Evolutionary conservation across 2,888 invertebrate species (phyloP).

Genomic region (Apantesis nais): DNA sequence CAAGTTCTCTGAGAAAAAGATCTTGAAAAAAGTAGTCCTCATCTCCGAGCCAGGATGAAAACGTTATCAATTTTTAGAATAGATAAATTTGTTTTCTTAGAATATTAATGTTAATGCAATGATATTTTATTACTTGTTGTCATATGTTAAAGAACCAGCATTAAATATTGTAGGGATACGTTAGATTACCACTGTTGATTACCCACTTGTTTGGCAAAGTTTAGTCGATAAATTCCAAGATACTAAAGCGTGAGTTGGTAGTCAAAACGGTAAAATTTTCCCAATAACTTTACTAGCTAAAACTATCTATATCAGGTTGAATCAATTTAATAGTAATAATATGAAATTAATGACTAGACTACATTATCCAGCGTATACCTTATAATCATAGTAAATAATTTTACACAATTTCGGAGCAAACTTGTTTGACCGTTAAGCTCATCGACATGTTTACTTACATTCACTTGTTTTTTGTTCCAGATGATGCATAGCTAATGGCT

Average conservation of each 20-base stretch:
- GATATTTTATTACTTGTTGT: too few species aligned
- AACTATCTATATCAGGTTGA: background rate
- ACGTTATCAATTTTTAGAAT: background rate
- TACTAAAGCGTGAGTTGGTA: background rate
- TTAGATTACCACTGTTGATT: too few species aligned
- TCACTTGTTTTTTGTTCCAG: conserved; percentile 71
- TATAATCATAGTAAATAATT: conserved; percentile 57
- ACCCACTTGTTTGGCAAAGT: background rate
- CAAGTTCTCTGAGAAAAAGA: background rate
- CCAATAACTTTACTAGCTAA: background rate
- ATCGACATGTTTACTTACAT: conserved; percentile 45
- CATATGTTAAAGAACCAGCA: too few species aligned
- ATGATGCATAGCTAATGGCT: conserved; percentile 69
- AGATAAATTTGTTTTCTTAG: background rate
- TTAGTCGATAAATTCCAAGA: background rate
- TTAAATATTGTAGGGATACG: too few species aligned
- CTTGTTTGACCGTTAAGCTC: conserved; percentile 52
- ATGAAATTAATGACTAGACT: conserved; percentile 57
- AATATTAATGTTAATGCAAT: background rate
- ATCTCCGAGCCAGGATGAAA: too few species aligned
- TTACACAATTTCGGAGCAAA: conserved; percentile 56
- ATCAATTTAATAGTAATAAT: conserved; percentile 53
- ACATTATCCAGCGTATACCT: conserved; percentile 51
- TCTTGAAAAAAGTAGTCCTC: background rate
- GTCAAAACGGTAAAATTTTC: background rate